These are phyloP conservation scores for Hyles vespertilio DNA, from an alignment of 1,140 invertebrate species.

Conservation along the genomic window DNA sequence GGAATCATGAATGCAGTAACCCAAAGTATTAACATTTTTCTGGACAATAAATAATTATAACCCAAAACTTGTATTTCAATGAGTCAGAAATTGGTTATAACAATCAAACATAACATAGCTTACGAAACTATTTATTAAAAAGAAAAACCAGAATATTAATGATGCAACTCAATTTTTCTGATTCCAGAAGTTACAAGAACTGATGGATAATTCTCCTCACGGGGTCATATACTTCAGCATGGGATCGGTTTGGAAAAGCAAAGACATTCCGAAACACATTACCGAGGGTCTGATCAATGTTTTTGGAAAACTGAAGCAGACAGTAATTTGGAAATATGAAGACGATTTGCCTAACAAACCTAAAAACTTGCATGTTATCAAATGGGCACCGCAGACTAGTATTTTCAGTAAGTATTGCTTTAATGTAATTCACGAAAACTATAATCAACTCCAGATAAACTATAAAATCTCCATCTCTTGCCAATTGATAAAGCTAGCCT, in stretches of 20 bases:
- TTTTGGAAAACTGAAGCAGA: constrained; percentile 62
- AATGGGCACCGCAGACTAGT: constrained; percentile 80
- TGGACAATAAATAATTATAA: too few relatives aligned
- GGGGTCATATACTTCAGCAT: constrained; percentile 77
- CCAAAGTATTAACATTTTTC: too few relatives aligned
- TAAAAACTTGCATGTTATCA: constrained; percentile 77
- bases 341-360: constrained; percentile 57
- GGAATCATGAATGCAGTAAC: too few relatives aligned
- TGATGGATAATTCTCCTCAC: constrained; percentile 65
- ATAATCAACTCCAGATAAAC: too few relatives aligned
- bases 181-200: constrained; percentile 62
- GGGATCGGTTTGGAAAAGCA: constrained; percentile 70
- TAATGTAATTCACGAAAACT: too few relatives aligned
- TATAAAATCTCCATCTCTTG: too few relatives aligned
- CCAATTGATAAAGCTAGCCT: too few relatives aligned
- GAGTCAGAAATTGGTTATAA: too few relatives aligned
- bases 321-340: constrained; percentile 76
- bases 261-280: constrained; percentile 42
- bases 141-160: too few relatives aligned
- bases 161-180: neutral
- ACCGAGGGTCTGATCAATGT: constrained; percentile 56
- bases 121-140: too few relatives aligned
- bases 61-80: too few relatives aligned
- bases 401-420: constrained; percentile 63
- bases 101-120: too few relatives aligned